Evolutionary conservation across 2,113 vertebrate genomes (phyloP).

Genomic region (Nerophis lumbriciformis): DNA sequence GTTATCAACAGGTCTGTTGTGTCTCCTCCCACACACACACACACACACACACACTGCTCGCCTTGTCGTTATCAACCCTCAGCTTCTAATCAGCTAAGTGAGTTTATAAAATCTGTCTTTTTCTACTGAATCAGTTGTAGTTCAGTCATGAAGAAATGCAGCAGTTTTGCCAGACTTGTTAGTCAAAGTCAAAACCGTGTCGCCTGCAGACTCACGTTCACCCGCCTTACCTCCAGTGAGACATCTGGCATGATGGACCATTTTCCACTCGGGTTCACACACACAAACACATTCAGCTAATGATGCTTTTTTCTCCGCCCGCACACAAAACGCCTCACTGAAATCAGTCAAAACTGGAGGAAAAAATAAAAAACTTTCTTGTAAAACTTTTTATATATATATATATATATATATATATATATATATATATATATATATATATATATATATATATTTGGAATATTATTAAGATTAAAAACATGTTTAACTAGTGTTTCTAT

Average conservation of each 20-base stretch:
- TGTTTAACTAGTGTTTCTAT: no score
- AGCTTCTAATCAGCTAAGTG: no score
- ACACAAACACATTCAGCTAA: slow-evolving; percentile 47
- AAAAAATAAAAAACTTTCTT: no score
- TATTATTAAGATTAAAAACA: no score
- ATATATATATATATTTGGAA: no score
- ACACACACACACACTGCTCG: background rate
- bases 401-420: no score
- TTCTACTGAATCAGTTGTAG: background rate
- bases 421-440: no score
- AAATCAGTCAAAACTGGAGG: no score
- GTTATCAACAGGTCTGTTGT: slow-evolving; percentile 17
- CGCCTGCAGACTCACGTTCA: slow-evolving; percentile 15
- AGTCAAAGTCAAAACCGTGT: slow-evolving; percentile 40
- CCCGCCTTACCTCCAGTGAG: slow-evolving; percentile 6
- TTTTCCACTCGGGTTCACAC: slow-evolving; percentile 60
- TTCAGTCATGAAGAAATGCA: background rate
- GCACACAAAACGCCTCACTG: slow-evolving; percentile 16
- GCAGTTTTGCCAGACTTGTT: background rate
- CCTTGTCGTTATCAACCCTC: no score
- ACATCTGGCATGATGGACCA: slow-evolving; percentile 47
- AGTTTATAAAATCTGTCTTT: background rate
- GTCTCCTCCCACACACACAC: slow-evolving; percentile 23
- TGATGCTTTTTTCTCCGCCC: slow-evolving; percentile 27
- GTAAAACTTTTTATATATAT: no score